A percentile compares a stretch with the other conserved stretches of the same genome.
phyloP scores from a whole-genome alignment of 2,113 vertebrate genomes.

The Gavialis gangeticus region DNA sequence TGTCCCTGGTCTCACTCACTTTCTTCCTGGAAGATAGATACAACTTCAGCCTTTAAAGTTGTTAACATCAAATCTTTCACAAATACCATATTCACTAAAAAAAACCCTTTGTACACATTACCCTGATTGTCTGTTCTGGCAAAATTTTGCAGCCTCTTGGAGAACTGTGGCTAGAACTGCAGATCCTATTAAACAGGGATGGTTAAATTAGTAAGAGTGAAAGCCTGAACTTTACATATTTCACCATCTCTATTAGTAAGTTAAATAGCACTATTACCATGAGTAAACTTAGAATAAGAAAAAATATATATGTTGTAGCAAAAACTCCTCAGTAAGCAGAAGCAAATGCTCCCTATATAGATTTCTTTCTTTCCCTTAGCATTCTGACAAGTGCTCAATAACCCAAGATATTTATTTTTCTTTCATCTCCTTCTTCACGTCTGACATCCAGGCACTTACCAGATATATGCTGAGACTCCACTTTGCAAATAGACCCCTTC shows the following conservation, averaged over 20 bases:
- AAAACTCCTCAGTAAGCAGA: background rate
- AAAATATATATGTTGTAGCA: background rate
- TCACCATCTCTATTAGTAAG: background rate
- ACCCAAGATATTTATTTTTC: slow-evolving; percentile 26
- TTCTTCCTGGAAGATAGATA: slow-evolving; percentile 13
- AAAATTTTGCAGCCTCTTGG: slow-evolving; percentile 14
- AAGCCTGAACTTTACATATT: slow-evolving; percentile 15
- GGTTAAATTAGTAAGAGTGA: background rate
- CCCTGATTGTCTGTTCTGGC: slow-evolving; percentile 8
- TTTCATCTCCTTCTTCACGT: slow-evolving; percentile 39
- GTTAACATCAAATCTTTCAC: slow-evolving; percentile 41
- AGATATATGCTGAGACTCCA: slow-evolving; percentile 17
- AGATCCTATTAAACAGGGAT: slow-evolving; percentile 28
- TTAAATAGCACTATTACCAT: slow-evolving; percentile 19
- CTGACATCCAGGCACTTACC: background rate
- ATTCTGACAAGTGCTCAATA: background rate
- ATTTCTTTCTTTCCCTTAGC: slow-evolving; percentile 21
- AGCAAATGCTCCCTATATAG: background rate
- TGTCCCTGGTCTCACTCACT: background rate
- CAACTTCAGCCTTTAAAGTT: background rate
- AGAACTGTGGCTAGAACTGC: slow-evolving; percentile 21
- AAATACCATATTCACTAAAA: slow-evolving; percentile 22
- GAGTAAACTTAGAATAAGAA: slow-evolving; percentile 18
- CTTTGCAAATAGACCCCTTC: slow-evolving; percentile 3
- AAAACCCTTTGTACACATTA: slow-evolving; percentile 37